Evolutionary conservation across 2,797 vertebrate genomes (phyloP), one percentile per base, ranked within the genome.

Genomic region (Choloepus didactylus): DNA sequence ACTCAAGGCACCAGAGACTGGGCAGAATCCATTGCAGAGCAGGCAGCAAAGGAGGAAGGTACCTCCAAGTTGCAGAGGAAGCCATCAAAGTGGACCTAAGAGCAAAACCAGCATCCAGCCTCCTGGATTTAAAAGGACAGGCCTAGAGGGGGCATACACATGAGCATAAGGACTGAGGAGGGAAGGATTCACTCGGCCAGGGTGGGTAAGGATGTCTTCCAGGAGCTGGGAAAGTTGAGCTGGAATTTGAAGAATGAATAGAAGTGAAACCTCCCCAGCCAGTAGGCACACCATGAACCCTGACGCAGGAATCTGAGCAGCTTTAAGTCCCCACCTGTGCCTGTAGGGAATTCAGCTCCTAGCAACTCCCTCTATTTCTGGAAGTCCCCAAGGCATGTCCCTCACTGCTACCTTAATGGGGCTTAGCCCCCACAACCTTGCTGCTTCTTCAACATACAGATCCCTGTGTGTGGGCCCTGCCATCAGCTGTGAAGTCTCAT

Each of bases 81-180:
- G 70, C 0, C 0, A 29, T 7, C 35, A 25, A 49, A n/a, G 56
- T 6, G 27, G 64, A n/a, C 49, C 1, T 0, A 9, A 46, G 27
- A n/a, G 51, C 41, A 46, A 85, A 60, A 1, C n/a, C 29, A 10
- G 35, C 5, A 21, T 12, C n/a, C 35, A 25, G 46, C 7, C 35
- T 38, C 19, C 9, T 1, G 3, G 27, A 27, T 12, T 23, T 1
- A 3, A 56, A 86, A 56, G 27, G 51, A 31, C 25, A 59, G 83
- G 27, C 44, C 38, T 59, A 35, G 77, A 25, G 25, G 16, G 25
- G 23, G 27, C 38, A 67, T 16, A 10, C 16, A 19, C 0, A 3
- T 4, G 67, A 35, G 15, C 9, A 21, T 27, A 60, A 49, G 41
- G 38, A 7, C 9, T 3, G 31, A 66, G 44, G 25, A 44, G 2